phyloP scores from a whole-genome alignment of 2,797 vertebrate genomes.

The Anomalospiza imberbis region DNA sequence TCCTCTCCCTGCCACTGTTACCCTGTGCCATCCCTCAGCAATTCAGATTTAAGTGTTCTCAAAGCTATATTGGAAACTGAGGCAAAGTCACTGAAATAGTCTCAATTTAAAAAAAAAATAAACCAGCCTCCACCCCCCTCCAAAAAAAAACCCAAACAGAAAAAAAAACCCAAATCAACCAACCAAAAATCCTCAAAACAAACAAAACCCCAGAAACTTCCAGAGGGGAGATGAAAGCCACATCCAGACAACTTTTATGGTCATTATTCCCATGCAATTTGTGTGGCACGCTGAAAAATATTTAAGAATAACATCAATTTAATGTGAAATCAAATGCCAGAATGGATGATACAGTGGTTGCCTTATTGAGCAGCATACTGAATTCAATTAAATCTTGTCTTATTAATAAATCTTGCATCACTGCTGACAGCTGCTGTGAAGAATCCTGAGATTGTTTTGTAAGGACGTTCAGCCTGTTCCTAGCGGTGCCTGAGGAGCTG shows the following conservation, averaged over 20 bases:
- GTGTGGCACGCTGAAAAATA: not conserved
- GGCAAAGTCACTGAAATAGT: not conserved
- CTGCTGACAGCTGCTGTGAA: not conserved
- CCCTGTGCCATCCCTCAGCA: not conserved
- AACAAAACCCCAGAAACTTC: not conserved
- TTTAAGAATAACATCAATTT: not conserved
- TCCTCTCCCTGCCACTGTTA: not conserved
- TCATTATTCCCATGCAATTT: not conserved
- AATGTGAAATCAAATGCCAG: not conserved
- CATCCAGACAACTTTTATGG: not conserved
- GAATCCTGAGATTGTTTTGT: not conserved
- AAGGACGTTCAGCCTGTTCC: not conserved
- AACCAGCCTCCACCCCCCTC: accelerated
- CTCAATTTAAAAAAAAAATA: not conserved
- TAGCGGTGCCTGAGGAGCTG: not conserved
- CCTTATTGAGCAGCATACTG: not conserved
- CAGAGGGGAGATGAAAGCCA: not conserved
- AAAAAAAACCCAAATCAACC: not conserved
- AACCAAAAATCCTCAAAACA: not conserved
- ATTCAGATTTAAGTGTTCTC: not conserved
- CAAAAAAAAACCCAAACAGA: accelerated
- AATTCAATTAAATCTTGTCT: constrained; percentile 15
- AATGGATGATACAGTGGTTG: not conserved
- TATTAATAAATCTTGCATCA: not conserved
- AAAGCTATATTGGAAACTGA: not conserved